Percentiles rank a stretch among this genome's conserved stretches.
Evolutionary conservation across 92 coral and sea anemone genomes (phyloP).

Genomic region (Heteractis magnifica): DNA sequence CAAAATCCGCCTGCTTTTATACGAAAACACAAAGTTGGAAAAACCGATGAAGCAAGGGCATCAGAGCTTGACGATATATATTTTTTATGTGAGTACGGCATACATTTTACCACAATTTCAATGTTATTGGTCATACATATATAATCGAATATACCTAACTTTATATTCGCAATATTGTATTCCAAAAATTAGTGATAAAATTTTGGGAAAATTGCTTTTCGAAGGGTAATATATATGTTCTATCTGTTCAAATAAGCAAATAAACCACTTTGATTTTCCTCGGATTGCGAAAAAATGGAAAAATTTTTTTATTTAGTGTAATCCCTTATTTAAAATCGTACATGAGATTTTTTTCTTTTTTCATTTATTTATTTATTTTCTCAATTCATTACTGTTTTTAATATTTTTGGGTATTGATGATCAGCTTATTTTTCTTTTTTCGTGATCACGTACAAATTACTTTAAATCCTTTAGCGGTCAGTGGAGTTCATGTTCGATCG

Average conservation of each 20-base stretch:
- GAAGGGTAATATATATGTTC: not conserved
- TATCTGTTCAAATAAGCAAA: not conserved
- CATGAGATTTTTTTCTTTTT: not conserved
- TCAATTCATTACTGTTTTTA: not conserved
- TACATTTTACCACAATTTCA: not conserved
- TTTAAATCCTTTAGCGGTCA: not conserved
- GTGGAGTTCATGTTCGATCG: not conserved
- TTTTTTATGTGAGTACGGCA: constrained; percentile 57
- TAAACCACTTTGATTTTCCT: not conserved
- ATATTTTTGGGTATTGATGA: no score
- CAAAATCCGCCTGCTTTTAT: constrained; percentile 56
- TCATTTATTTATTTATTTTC: not conserved
- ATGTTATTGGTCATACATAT: not conserved
- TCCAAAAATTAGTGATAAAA: not conserved
- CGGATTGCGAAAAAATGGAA: not conserved
- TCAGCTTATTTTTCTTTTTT: not conserved
- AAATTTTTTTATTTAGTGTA: not conserved
- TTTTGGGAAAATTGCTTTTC: not conserved
- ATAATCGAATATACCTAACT: not conserved
- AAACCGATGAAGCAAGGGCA: constrained; percentile 35
- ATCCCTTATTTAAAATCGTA: not conserved
- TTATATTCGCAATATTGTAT: not conserved
- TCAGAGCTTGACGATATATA: constrained; percentile 70
- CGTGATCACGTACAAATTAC: not conserved
- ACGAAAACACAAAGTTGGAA: constrained; percentile 47